Percentiles rank a stretch among this genome's conserved stretches.
Conservation (phyloP, 1,140 invertebrate species). For the Pseudomyrmex cubaensis region DNA sequence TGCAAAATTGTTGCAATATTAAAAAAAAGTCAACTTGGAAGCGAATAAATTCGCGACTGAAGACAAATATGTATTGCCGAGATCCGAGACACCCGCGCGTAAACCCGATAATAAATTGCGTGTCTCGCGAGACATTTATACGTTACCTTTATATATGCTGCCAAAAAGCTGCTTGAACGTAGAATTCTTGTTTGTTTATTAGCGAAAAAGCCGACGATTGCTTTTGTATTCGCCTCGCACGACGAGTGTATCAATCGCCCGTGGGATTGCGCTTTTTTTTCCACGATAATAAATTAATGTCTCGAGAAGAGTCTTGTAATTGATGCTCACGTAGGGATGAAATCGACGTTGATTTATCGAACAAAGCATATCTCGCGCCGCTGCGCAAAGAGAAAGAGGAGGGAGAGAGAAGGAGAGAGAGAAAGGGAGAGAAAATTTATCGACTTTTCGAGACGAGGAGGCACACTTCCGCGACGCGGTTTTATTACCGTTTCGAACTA, state of each 20-base stretch:
- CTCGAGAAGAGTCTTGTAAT: constrained; percentile 78
- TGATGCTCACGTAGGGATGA: constrained; percentile 78
- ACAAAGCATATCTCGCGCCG: constrained; percentile 57
- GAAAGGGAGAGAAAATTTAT: constrained; percentile 59
- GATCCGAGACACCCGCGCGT: constrained; percentile 8
- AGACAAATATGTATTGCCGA: background rate
- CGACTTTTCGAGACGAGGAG: constrained; percentile 63
- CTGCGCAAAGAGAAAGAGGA: constrained; percentile 57
- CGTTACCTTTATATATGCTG: constrained; percentile 68
- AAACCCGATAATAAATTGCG: constrained; percentile 40
- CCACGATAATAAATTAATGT: constrained; percentile 81
- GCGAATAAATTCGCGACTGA: background rate
- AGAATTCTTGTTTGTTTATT: constrained; percentile 33
- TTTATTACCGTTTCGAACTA: constrained; percentile 50
- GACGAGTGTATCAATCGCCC: constrained; percentile 70
- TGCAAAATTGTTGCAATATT: background rate
- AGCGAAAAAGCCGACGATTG: constrained; percentile 21
- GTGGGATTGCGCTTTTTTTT: constrained; percentile 74
- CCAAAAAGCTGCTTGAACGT: constrained; percentile 66
- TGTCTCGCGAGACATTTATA: constrained; percentile 32
- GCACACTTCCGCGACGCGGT: constrained; percentile 31
- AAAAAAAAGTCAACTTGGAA: background rate
- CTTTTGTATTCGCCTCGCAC: constrained; percentile 66
- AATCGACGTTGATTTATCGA: constrained; percentile 82
- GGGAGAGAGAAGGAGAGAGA: constrained; percentile 15